Evolutionary conservation across 2,888 invertebrate species (phyloP).

Genomic region (Microchrysa polita): DNA sequence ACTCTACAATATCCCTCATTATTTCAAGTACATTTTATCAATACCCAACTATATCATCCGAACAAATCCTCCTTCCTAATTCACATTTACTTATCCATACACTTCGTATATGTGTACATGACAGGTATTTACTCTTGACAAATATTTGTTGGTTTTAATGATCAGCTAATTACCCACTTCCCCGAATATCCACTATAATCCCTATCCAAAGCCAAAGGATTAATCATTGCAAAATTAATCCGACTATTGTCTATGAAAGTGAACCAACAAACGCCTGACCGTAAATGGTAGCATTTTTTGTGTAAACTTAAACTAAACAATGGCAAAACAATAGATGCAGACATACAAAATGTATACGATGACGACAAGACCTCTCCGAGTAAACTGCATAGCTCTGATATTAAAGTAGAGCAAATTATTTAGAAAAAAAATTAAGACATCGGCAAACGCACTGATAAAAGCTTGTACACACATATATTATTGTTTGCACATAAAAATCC

Average conservation of each 20-base stretch:
- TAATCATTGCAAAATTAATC: background rate
- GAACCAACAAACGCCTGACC: background rate
- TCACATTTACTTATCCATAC: background rate
- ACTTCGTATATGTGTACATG: background rate
- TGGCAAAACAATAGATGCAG: conserved; percentile 9
- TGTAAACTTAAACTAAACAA: background rate
- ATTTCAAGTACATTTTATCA: no score
- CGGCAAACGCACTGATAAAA: conserved; percentile 15
- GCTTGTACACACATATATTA: no score
- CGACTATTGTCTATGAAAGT: background rate
- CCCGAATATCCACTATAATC: background rate
- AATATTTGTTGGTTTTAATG: conserved; percentile 22
- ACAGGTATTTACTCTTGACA: background rate
- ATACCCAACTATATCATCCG: no score
- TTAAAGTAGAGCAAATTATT: background rate
- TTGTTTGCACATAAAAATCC: conserved; percentile 24
- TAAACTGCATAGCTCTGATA: conserved; percentile 5
- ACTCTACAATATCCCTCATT: no score
- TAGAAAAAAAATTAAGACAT: background rate
- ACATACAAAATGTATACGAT: no score
- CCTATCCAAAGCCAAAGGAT: conserved; percentile 4
- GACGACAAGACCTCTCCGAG: background rate
- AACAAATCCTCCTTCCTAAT: no score
- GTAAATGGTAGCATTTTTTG: background rate
- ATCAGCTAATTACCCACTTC: conserved; percentile 31